These are phyloP conservation scores for Salmo trutta DNA, from an alignment of 2,797 vertebrate genomes.

Conservation along the genomic window DNA sequence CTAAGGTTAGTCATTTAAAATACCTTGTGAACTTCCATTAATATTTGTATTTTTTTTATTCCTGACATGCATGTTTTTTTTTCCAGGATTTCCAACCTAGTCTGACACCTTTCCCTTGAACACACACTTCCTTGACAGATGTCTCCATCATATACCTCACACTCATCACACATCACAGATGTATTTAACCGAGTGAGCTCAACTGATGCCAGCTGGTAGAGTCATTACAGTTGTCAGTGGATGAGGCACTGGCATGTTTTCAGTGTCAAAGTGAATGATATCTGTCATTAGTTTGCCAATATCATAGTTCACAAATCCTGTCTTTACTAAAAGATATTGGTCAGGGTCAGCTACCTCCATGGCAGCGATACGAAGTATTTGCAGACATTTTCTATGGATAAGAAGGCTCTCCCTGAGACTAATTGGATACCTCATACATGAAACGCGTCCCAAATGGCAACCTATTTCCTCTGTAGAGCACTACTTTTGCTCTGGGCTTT, in stretches of 20 bases:
- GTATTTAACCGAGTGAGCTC: background rate
- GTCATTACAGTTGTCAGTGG: background rate
- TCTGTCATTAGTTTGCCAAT: background rate
- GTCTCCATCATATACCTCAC: background rate
- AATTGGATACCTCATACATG: background rate
- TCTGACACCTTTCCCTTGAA: background rate
- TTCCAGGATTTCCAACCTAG: too few species aligned
- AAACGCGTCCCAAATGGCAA: background rate
- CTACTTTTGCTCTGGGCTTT: too few species aligned
- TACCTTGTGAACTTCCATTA: too few species aligned
- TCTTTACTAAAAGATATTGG: background rate
- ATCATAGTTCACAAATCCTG: background rate
- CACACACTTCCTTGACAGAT: background rate
- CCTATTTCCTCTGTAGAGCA: too few species aligned
- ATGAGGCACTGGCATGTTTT: background rate
- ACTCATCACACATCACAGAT: background rate
- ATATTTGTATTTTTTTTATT: too few species aligned
- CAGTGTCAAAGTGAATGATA: background rate
- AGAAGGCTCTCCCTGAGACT: background rate
- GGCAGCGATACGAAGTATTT: background rate
- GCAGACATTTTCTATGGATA: background rate
- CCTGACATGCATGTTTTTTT: too few species aligned
- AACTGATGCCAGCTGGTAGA: background rate
- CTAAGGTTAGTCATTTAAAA: too few species aligned
- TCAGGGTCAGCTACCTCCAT: background rate